phyloP scores from a whole-genome alignment of 2,113 vertebrate species.

The Macaca mulatta region DNA sequence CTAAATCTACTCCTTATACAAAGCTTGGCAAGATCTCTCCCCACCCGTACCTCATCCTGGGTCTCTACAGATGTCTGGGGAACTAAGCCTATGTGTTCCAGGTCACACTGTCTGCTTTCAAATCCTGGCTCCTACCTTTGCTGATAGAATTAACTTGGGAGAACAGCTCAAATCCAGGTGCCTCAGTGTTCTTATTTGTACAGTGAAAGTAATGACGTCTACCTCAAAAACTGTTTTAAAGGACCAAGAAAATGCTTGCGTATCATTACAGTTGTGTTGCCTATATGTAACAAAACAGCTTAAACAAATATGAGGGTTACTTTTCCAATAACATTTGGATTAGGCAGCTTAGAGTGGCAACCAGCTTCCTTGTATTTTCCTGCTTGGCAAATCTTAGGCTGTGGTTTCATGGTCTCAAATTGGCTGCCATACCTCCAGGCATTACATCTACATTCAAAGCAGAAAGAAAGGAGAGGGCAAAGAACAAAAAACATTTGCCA shows the following conservation, averaged over 20 bases:
- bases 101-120: background rate
- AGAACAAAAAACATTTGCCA: background rate
- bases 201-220: background rate
- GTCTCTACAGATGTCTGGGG: background rate
- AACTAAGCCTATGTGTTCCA: background rate
- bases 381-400: background rate
- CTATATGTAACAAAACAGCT: background rate
- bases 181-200: background rate
- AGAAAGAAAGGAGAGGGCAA: background rate
- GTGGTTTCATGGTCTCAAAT: background rate
- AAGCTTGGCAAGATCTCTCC: background rate
- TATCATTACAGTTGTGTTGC: background rate
- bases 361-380: background rate
- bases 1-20: background rate
- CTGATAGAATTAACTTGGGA: background rate
- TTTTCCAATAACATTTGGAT: background rate
- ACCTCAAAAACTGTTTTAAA: background rate
- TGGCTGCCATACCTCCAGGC: background rate
- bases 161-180: background rate
- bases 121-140: background rate
- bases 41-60: background rate
- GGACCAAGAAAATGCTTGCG: background rate
- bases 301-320: background rate
- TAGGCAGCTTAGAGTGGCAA: background rate
- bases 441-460: background rate